Evolutionary conservation across 2,797 vertebrate genomes (phyloP).

Genomic region (Acrossocheilus wenchowensis): DNA sequence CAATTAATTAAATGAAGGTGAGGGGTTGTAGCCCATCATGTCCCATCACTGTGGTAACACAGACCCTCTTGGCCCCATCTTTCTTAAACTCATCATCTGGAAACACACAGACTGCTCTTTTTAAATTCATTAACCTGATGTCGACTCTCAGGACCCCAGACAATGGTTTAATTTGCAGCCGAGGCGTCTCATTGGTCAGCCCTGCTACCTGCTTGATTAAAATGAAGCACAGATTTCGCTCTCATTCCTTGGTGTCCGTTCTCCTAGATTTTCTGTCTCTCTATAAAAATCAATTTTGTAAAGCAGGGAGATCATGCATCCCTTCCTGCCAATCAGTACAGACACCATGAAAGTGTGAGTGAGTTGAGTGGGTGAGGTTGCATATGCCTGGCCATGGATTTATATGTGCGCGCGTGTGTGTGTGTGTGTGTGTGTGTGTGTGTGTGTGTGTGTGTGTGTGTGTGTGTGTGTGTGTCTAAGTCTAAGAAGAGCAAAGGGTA

Average conservation of each 20-base stretch:
- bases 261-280: conserved; percentile 6
- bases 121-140: conserved; percentile 64
- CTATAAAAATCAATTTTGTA: not conserved
- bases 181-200: conserved; percentile 50
- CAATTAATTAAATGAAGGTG: conserved; percentile 51
- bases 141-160: conserved; percentile 45
- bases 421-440: not conserved
- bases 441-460: too few species aligned
- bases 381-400: not conserved
- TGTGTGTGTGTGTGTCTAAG: not conserved
- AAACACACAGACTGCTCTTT: conserved; percentile 22
- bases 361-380: conserved; percentile 23
- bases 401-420: not conserved
- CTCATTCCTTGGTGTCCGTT: conserved; percentile 14
- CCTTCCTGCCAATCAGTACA: not conserved
- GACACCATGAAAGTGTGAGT: conserved; percentile 23
- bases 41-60: conserved; percentile 51
- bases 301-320: conserved; percentile 17
- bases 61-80: conserved; percentile 37
- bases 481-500: not conserved
- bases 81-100: conserved; percentile 58
- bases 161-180: conserved; percentile 56
- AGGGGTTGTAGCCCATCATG: conserved; percentile 45
- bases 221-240: conserved; percentile 43
- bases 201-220: conserved; percentile 54